These are phyloP conservation scores for Orthonychiurus folsomi DNA, from an alignment of 2,888 invertebrate species.

Conservation along the genomic window DNA sequence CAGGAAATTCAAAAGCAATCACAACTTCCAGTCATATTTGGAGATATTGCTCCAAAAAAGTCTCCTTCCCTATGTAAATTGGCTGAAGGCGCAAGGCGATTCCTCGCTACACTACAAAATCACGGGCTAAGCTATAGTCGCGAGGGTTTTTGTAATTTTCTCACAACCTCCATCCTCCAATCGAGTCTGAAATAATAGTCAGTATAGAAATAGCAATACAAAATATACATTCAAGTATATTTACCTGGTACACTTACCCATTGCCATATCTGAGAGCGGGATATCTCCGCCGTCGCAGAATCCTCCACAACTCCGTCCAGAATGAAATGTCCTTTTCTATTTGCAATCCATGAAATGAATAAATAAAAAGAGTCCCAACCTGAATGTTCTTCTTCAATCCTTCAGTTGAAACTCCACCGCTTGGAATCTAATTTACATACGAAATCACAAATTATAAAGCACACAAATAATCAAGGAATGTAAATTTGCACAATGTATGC, in stretches of 20 bases:
- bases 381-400: constrained; percentile 58
- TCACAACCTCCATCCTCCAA: constrained; percentile 50
- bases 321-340: constrained; percentile 58
- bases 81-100: constrained; percentile 39
- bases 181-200: constrained; percentile 45
- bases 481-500: background rate
- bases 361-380: constrained; percentile 58
- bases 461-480: background rate
- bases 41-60: constrained; percentile 42
- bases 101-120: constrained; percentile 24
- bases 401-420: constrained; percentile 55
- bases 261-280: constrained; percentile 63
- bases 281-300: constrained; percentile 67
- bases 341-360: constrained; percentile 57
- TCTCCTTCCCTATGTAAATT: constrained; percentile 37
- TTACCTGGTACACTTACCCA: constrained; percentile 57
- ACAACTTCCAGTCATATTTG: constrained; percentile 56
- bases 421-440: constrained; percentile 47
- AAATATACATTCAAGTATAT: background rate
- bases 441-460: constrained; percentile 5
- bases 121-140: constrained; percentile 46
- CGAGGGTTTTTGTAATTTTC: constrained; percentile 48
- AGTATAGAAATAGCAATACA: background rate
- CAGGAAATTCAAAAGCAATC: constrained; percentile 52
- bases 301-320: constrained; percentile 59